Evolutionary conservation across 1,140 invertebrate genomes (phyloP).

Genomic region (Drosophila tristis): DNA sequence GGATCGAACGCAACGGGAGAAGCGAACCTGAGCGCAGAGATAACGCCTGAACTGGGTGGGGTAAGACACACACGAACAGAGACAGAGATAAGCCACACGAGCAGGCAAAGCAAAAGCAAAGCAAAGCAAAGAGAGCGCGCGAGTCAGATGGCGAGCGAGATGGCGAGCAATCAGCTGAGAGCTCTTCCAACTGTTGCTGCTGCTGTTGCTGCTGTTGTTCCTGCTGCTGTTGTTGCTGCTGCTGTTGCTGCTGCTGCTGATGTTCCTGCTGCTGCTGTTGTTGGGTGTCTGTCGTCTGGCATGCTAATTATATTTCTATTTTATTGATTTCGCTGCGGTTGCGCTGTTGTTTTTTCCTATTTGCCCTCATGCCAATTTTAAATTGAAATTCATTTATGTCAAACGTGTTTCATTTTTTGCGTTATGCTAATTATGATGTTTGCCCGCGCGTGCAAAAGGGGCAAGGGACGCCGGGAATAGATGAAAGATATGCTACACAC

Average conservation of each 20-base stretch:
- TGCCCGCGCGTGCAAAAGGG: slow-evolving; percentile 22
- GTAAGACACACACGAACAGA: slow-evolving; percentile 9
- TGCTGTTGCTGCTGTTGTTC: neutral
- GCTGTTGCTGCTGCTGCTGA: neutral
- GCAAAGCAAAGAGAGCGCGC: neutral
- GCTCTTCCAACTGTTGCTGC: neutral
- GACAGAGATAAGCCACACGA: slow-evolving; percentile 7
- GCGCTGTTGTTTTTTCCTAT: slow-evolving; percentile 7
- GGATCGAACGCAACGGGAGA: neutral
- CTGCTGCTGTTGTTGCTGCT: neutral
- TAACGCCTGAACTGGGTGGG: slow-evolving; percentile 14
- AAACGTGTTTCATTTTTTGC: slow-evolving; percentile 68
- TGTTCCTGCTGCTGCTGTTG: neutral
- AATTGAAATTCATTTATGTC: slow-evolving; percentile 72
- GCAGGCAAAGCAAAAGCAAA: too few relatives aligned
- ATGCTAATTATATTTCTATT: slow-evolving; percentile 17
- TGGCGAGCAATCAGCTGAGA: slow-evolving; percentile 27
- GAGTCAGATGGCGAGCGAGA: slow-evolving; percentile 16
- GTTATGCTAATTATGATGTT: slow-evolving; percentile 69
- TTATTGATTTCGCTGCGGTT: slow-evolving; percentile 3
- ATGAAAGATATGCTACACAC: neutral
- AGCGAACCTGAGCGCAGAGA: slow-evolving; percentile 21
- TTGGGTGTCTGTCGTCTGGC: slow-evolving; percentile 2
- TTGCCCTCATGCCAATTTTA: slow-evolving; percentile 45
- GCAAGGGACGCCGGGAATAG: slow-evolving; percentile 18